Percentiles rank a stretch among this genome's conserved stretches.
Conservation (phyloP, 2,113 vertebrate genomes). For the Capra hircus region DNA sequence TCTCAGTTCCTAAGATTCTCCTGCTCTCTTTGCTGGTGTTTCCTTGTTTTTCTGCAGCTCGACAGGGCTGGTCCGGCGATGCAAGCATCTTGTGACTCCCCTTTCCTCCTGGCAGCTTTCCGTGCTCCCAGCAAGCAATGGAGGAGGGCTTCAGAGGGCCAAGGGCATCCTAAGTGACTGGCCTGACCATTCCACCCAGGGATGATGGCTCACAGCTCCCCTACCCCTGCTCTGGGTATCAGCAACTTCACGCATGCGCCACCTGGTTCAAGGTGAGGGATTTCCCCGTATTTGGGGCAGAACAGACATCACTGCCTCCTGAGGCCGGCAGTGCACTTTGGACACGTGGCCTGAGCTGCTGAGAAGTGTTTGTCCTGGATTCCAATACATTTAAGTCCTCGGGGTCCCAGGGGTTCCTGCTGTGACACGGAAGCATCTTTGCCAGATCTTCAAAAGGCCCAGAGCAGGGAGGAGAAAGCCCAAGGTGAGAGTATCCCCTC, state of each 20-base stretch:
- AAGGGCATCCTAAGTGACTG: neutral
- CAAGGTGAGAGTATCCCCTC: too few species aligned
- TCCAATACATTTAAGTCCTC: too few species aligned
- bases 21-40: rapidly evolving
- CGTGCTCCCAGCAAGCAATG: rapidly evolving
- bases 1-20: neutral
- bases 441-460: neutral
- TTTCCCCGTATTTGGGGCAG: neutral
- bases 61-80: rapidly evolving
- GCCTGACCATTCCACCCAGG: rapidly evolving
- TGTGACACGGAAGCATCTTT: neutral
- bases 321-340: rapidly evolving
- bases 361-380: neutral
- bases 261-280: neutral
- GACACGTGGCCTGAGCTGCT: neutral
- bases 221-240: rapidly evolving
- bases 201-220: too few species aligned
- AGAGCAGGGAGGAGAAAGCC: neutral
- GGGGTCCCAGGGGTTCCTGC: neutral
- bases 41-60: neutral
- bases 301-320: rapidly evolving
- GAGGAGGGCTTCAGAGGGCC: neutral
- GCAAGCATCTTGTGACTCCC: neutral
- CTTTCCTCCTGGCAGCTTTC: neutral
- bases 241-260: neutral